These are phyloP conservation scores for Podargus strigoides DNA, from an alignment of 2,797 vertebrate species.

Conservation along the genomic window DNA sequence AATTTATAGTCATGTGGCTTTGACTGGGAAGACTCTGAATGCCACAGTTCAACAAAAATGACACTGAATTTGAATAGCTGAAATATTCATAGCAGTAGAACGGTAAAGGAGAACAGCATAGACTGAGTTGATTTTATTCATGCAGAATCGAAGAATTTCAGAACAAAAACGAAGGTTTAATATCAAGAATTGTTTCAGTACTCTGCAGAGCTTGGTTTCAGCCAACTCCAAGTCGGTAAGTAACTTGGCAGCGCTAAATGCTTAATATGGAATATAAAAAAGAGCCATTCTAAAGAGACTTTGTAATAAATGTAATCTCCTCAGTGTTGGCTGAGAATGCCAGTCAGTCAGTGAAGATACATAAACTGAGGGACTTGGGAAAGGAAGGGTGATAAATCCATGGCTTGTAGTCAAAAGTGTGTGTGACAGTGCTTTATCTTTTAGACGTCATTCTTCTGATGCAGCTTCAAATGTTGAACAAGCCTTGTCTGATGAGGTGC, in stretches of 20 bases:
- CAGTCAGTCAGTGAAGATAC: neutral
- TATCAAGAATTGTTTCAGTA: slow-evolving; percentile 90
- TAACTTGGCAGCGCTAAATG: neutral
- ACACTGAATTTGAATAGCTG: neutral
- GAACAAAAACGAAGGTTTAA: slow-evolving; percentile 94
- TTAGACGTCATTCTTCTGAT: neutral
- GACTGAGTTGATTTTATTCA: neutral
- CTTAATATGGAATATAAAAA: neutral
- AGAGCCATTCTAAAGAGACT: neutral
- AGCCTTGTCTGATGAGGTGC: neutral
- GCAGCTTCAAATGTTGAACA: neutral
- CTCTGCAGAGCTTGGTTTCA: slow-evolving; percentile 86
- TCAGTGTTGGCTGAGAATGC: neutral
- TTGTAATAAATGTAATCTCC: neutral
- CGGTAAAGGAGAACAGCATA: neutral
- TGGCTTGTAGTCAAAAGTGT: neutral
- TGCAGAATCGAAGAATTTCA: slow-evolving; percentile 87
- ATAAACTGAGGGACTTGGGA: neutral
- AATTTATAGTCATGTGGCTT: neutral
- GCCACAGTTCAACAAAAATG: neutral
- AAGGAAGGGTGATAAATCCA: neutral
- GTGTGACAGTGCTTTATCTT: neutral
- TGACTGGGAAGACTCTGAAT: neutral
- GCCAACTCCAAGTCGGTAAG: slow-evolving; percentile 81
- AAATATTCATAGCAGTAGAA: neutral